A percentile compares a stretch with the other conserved stretches of the same genome.
Conservation (phyloP, 2,888 invertebrate species). For the Caenorhabditis sinica region DNA sequence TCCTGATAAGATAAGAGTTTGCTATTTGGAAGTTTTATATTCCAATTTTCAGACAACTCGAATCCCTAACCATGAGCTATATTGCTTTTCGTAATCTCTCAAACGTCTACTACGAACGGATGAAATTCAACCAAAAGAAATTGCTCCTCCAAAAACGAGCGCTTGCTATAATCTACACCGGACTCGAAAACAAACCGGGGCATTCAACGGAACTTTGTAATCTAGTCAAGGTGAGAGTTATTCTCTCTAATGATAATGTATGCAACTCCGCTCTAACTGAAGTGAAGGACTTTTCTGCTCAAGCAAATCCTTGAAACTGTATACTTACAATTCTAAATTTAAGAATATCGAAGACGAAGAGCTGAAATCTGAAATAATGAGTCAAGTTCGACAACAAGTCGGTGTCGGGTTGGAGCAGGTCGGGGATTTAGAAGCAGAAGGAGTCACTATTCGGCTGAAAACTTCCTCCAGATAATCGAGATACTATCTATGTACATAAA, state of each 20-base stretch:
- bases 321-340: not conserved
- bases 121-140: constrained; percentile 32
- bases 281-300: not conserved
- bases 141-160: constrained; percentile 49
- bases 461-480: constrained; percentile 1
- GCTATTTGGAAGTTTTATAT: too few relatives aligned
- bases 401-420: constrained; percentile 38
- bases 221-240: constrained; percentile 20
- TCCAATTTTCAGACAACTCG: constrained; percentile 49
- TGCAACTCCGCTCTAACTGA: too few relatives aligned
- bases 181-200: constrained; percentile 19
- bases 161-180: constrained; percentile 39
- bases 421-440: constrained; percentile 19
- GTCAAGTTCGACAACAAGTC: constrained; percentile 39
- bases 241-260: not conserved
- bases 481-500: constrained; percentile 1
- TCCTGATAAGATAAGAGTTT: too few relatives aligned
- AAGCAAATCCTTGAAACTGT: too few relatives aligned
- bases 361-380: constrained; percentile 39
- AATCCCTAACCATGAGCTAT: constrained; percentile 56
- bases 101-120: constrained; percentile 27
- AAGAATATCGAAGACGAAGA: constrained; percentile 42
- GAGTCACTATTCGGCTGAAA: constrained; percentile 26
- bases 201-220: constrained; percentile 29
- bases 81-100: constrained; percentile 22